Conservation (phyloP, 2,797 vertebrate genomes). For the Manis pentadactyla region DNA sequence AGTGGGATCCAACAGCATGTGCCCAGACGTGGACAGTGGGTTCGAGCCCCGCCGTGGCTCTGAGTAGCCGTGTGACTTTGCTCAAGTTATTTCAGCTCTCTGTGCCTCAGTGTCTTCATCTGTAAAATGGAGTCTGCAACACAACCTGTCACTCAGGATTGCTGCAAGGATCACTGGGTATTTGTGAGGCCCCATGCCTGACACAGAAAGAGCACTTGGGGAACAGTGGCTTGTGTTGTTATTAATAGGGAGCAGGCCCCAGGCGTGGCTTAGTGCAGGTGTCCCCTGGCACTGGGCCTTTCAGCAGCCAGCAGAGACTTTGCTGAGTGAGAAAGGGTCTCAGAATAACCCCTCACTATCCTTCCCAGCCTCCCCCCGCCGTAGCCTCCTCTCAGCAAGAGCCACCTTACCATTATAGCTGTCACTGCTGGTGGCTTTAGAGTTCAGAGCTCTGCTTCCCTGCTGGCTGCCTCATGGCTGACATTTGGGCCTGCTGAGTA, state of each 20-base stretch:
- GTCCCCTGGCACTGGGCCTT: background rate
- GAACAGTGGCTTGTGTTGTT: background rate
- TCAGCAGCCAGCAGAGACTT: background rate
- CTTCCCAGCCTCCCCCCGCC: background rate
- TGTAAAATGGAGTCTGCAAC: too few relatives aligned
- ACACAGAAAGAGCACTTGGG: accelerated
- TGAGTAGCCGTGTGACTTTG: background rate
- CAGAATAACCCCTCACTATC: background rate
- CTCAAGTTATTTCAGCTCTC: too few relatives aligned
- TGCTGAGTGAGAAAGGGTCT: background rate
- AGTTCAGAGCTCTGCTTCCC: constrained; percentile 14
- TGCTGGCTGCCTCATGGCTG: background rate
- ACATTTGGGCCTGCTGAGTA: constrained; percentile 38
- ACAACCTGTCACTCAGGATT: accelerated
- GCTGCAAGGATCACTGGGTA: background rate
- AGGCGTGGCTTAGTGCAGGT: background rate
- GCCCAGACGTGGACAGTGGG: background rate
- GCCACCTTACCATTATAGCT: background rate
- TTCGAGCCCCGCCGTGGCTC: background rate
- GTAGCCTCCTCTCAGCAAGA: background rate
- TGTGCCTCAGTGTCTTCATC: accelerated
- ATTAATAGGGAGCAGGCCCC: accelerated
- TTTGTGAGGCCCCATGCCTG: background rate
- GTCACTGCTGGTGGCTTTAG: background rate
- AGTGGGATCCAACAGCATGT: accelerated